Base-by-base conservation (phyloP, 2,113 vertebrate species). In the Prunella himalayana region DNA sequence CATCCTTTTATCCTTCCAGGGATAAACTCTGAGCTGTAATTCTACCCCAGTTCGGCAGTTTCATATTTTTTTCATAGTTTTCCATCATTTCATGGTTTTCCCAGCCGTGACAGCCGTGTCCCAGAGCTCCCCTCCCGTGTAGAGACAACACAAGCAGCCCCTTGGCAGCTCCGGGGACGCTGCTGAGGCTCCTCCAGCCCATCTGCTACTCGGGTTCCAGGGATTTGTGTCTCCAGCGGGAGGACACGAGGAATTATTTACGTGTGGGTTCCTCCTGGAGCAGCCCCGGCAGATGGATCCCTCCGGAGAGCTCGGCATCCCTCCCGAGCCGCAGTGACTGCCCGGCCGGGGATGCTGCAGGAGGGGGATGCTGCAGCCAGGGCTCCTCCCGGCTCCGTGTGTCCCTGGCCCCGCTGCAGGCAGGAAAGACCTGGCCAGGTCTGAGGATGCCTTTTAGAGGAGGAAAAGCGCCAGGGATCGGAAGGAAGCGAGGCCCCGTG, bases 31-130 rank as follows among this genome's bases (percentile, higher is more conserved):
- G 35, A 85, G 70, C 31, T 72, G 64, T 6, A 31, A 75, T 47
- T 65, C 70, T 68, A 45, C 25, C 33, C 47, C 53, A 10, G 24
- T 9, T 84, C 0, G 0, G 33, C 28, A 10, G 0, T 20, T 79
- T 10, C 22, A 5, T 30, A 1, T 0, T 54, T 91, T 91, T 85
- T 41, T 23, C 15, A 3, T 42, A 1, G 1, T 76, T 57, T 57
- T 20, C 20, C 30, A 11, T 7, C 1, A 0, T 22, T 75, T 11
- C 15, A 5, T 63, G 1, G 0, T 49, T 89, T 75, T 41, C 41
- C 33, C 60, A 77, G 64, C 27, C 5, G 56, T 5, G 2, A 4
- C 22, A 21, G 54, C 68, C 3, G 18, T 2, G 50, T 47, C 73
- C 76, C 75, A 13, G 13, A 41, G 31, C 56, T 25, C 15, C 41